Evolutionary conservation across 2,888 invertebrate genomes (phyloP), one percentile per base, ranked within the genome.

Genomic region (Dynastes tityus): DNA sequence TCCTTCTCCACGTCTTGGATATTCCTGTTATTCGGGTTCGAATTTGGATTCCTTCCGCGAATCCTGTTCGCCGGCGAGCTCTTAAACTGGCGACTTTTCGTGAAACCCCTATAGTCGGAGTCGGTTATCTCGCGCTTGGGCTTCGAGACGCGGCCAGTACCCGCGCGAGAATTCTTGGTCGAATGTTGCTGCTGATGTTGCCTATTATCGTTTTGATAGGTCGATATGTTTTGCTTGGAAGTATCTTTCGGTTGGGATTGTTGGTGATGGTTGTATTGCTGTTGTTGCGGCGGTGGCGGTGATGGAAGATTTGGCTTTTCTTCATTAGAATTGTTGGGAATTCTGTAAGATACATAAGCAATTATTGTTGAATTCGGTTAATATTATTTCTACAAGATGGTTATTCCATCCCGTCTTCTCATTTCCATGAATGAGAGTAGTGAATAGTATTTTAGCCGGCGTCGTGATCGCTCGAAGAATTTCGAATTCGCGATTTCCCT

Each of bases 91-190:
- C 87, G 83, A 8, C 85, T 84, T 80, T 87, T 88, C 6, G 87
- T 85, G 79, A 89, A 89, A 16, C 89, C 88, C 78, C 84, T 83
- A 80, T 87, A 87, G 78, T 88, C 88, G 29, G 88, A 87, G 82
- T 87, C 88, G 76, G 85, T 85, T 40, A 88, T 86, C 82, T 88
- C 87, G 58, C 85, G 76, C 70, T 85, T 86, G 3, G 87, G 85
- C 81, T 87, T 88, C 4, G 83, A 78, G 40, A 87, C 83, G 8
- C 87, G 82, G 11, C 87, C 87, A 13, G 86, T 85, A 16, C 87
- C 87, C 3, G 83, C 83, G 55, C 85, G 82, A 40, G 82, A 83
- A 80, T 79, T 78, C 77, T 82, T 83, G 58, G 78, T 81, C 16
- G 55, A 79, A 8, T 65, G 55, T 13, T 78, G 49, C 16, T 55